Conservation (phyloP, 2,113 vertebrate species). For the Sylvietta virens region DNA sequence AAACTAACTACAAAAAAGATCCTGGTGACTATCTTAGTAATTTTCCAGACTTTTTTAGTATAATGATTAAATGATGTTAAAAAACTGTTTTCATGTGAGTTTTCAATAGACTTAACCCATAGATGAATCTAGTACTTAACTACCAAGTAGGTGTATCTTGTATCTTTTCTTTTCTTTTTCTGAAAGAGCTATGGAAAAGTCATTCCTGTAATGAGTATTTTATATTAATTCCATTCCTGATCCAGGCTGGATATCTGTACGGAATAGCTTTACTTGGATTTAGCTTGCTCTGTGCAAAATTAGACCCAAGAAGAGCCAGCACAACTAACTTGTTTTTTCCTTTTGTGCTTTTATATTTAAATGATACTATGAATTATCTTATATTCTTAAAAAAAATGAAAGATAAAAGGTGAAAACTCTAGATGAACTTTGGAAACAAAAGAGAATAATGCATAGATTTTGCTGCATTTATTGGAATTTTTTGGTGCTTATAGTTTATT, state of each 20-base stretch:
- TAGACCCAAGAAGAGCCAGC: not conserved
- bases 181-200: not conserved
- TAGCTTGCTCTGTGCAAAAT: not conserved
- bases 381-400: not conserved
- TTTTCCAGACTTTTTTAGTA: not conserved
- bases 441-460: not conserved
- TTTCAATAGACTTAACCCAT: not conserved
- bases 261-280: not conserved
- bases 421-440: not conserved
- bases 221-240: not conserved
- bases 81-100: not conserved
- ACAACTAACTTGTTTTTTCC: not conserved
- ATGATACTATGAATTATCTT: not conserved
- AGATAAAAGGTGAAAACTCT: not conserved
- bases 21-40: not conserved
- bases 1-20: not conserved
- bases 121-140: not conserved
- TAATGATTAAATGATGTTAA: not conserved
- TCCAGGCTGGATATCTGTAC: not conserved
- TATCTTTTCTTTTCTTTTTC: not conserved
- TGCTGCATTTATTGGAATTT: not conserved
- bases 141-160: not conserved
- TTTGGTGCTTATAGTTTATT: slow-evolving; percentile 24
- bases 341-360: not conserved
- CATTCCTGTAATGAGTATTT: not conserved